A percentile compares a stretch with the other conserved stretches of the same genome.
phyloP scores from a whole-genome alignment of 2,113 vertebrate genomes.

The Heterochromis multidens region DNA sequence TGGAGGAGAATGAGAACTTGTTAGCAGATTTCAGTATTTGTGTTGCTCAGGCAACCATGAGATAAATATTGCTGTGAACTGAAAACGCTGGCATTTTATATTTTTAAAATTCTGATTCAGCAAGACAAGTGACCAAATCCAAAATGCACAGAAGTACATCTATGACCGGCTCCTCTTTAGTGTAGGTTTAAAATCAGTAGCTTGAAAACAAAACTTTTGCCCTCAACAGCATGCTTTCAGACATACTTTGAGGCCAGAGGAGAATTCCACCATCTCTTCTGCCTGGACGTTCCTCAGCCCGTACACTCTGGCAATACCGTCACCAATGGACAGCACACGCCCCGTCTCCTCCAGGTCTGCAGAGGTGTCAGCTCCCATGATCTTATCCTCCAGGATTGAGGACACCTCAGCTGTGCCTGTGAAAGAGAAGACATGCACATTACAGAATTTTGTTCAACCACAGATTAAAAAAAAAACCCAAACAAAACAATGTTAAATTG shows the following conservation, averaged over 20 bases:
- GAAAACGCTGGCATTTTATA: not conserved
- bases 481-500: not conserved
- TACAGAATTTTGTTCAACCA: no score
- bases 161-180: not conserved
- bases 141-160: no score
- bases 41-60: not conserved
- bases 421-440: not conserved
- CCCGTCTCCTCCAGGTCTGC: conserved; percentile 95
- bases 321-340: conserved; percentile 94
- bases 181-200: no score
- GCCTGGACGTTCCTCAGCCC: conserved; percentile 97
- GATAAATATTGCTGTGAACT: not conserved
- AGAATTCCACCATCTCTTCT: conserved; percentile 99
- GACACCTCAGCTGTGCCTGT: conserved; percentile 94
- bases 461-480: not conserved
- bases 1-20: conserved; percentile 31
- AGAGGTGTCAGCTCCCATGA: conserved; percentile 89
- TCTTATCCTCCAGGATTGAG: conserved; percentile 95
- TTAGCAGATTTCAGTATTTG: not conserved
- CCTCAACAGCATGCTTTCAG: not conserved
- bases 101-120: not conserved
- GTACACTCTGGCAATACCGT: conserved; percentile 96
- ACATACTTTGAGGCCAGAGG: conserved; percentile 92
- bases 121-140: not conserved
- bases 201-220: not conserved